Evolutionary conservation across 2,888 invertebrate genomes (phyloP), one percentile per base, ranked within the genome.

Genomic region (Oxytorus armatus): DNA sequence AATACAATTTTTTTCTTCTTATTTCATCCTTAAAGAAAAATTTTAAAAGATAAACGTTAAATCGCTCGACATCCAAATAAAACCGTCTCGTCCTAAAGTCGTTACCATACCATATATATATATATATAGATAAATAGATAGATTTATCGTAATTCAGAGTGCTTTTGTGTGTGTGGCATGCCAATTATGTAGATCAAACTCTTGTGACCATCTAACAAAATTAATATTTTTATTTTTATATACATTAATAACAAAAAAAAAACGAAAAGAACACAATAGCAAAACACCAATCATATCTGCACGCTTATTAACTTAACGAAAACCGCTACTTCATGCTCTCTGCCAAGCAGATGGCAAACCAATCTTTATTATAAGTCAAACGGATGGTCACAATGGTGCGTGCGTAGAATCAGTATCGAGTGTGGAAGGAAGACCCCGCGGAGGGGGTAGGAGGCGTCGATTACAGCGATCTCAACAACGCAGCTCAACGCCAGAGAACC

Each of bases 401-500:
- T 89, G 90, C 90, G 90, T 93, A 94, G 94, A 94, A 83, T 94
- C 94, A 86, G 93, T 94, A 88, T 94, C 94, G 90, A 94, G 95
- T 89, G 93, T 94, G 92, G 94, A 94, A 92, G 93, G 92, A 92
- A 93, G 93, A 85, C 90, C 93, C 83, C 90, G 90, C 85, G 90
- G 90, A 82, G 86, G 88, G 69, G 90, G 90, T 83, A 89, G 90
- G 85, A 91, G 91, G 80, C 89, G 87, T 84, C 89, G 90, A 82
- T 69, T 83, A 82, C 88, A 86, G 84, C 90, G 88, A 36, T 87
- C 88, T 69, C 89, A 89, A 77, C 90, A 89, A 83, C 89, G 90
- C 86, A 93, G 92, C 85, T 86, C 89, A 73, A 93, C 93, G 51
- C 92, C 92, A 42, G 87, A 86, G 78, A 88, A 83, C 82, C 84